These are phyloP conservation scores for Xyrauchen texanus DNA, from an alignment of 2,113 vertebrate species.

Conservation along the genomic window DNA sequence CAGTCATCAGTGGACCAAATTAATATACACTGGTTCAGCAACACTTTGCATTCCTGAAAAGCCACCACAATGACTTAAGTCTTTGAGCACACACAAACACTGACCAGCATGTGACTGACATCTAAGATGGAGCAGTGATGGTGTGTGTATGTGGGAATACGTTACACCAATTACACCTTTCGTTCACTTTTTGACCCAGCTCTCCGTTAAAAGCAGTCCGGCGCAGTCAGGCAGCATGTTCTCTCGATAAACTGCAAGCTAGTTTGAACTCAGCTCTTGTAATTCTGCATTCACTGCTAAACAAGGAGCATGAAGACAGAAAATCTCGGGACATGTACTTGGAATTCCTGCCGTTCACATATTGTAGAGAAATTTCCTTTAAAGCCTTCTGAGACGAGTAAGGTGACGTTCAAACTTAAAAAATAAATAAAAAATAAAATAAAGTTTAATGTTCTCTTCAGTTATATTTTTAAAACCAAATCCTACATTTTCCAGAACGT, in stretches of 20 bases:
- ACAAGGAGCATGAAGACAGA: constrained; percentile 8
- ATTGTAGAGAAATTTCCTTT: background rate
- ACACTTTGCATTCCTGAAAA: too few relatives aligned
- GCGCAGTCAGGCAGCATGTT: background rate
- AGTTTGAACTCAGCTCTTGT: constrained; percentile 30
- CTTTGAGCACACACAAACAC: background rate
- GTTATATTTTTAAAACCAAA: too few relatives aligned
- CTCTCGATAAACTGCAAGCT: background rate
- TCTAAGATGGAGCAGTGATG: constrained; percentile 84
- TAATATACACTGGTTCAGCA: too few relatives aligned
- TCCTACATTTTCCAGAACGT: too few relatives aligned
- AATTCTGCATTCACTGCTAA: constrained; percentile 14
- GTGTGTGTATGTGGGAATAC: constrained; percentile 84
- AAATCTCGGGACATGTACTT: constrained; percentile 59
- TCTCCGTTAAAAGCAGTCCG: background rate
- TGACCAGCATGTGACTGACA: constrained; percentile 88
- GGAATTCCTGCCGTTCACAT: background rate
- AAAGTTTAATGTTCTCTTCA: too few relatives aligned
- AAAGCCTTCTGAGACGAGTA: too few relatives aligned
- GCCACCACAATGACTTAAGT: too few relatives aligned
- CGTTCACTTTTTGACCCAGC: background rate
- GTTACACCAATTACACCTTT: too few relatives aligned
- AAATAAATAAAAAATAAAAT: too few relatives aligned
- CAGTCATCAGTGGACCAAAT: too few relatives aligned
- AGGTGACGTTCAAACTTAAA: too few relatives aligned